Percentiles rank a stretch among this genome's conserved stretches.
These are phyloP conservation scores for Acronicta psi DNA, from an alignment of 2,888 invertebrate species.

Conservation along the genomic window DNA sequence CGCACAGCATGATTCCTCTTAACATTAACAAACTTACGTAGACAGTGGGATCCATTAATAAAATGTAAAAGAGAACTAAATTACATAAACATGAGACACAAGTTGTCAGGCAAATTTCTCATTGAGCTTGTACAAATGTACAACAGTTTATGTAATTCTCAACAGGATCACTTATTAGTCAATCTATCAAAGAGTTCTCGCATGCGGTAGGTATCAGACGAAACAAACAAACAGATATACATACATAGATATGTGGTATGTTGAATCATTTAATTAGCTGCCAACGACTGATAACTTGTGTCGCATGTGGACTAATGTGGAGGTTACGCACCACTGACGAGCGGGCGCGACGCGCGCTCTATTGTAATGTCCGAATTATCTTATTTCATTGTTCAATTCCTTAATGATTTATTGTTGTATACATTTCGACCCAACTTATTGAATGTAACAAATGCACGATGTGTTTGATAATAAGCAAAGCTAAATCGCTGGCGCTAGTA, in stretches of 20 bases:
- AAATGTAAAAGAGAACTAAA: slow-evolving; percentile 55
- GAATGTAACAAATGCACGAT: slow-evolving; percentile 14
- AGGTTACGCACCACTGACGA: slow-evolving; percentile 42
- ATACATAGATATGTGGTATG: slow-evolving; percentile 41
- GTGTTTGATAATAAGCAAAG: background rate
- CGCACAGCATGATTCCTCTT: slow-evolving; percentile 53
- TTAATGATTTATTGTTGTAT: slow-evolving; percentile 47
- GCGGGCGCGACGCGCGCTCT: slow-evolving; percentile 44
- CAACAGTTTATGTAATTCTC: slow-evolving; percentile 42
- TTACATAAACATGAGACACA: slow-evolving; percentile 53
- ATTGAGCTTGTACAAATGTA: slow-evolving; percentile 43
- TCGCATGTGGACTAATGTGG: slow-evolving; percentile 44
- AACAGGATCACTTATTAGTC: slow-evolving; percentile 70
- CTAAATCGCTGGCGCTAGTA: slow-evolving; percentile 48
- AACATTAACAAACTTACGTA: slow-evolving; percentile 44
- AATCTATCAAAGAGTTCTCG: slow-evolving; percentile 67
- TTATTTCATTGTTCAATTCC: slow-evolving; percentile 54
- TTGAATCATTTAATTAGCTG: slow-evolving; percentile 67
- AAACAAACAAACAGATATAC: slow-evolving; percentile 55
- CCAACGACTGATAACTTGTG: slow-evolving; percentile 61
- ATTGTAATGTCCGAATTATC: slow-evolving; percentile 56
- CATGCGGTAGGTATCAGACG: slow-evolving; percentile 58
- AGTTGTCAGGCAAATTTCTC: slow-evolving; percentile 60
- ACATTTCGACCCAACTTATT: slow-evolving; percentile 12
- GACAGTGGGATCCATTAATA: slow-evolving; percentile 54